phyloP scores from a whole-genome alignment of 2,888 invertebrate species.

The Hemistola chrysoprasaria region DNA sequence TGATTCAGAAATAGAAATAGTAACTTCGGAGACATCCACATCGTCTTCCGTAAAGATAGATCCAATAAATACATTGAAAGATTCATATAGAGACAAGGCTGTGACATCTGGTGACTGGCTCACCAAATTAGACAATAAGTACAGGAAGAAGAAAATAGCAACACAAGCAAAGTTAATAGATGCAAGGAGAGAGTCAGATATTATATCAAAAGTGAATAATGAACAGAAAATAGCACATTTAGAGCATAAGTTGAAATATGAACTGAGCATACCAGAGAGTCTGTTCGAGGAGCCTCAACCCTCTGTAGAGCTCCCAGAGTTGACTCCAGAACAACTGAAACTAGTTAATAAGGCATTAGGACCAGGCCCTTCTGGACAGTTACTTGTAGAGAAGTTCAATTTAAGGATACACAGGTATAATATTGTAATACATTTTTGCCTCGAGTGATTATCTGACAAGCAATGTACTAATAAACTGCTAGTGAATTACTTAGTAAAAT shows the following conservation, averaged over 20 bases:
- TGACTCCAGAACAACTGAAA: slow-evolving; percentile 86
- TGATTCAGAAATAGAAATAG: slow-evolving; percentile 70
- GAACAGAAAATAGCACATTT: slow-evolving; percentile 68
- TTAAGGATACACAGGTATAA: slow-evolving; percentile 71
- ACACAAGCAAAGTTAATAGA: slow-evolving; percentile 70
- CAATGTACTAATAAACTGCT: too few relatives aligned
- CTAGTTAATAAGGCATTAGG: slow-evolving; percentile 82
- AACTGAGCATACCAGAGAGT: slow-evolving; percentile 76
- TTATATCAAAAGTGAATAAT: slow-evolving; percentile 71
- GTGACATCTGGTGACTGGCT: slow-evolving; percentile 80
- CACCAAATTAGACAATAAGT: slow-evolving; percentile 69
- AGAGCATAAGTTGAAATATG: slow-evolving; percentile 68
- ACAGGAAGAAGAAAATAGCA: slow-evolving; percentile 62
- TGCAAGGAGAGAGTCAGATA: slow-evolving; percentile 69
- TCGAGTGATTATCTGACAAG: too few relatives aligned
- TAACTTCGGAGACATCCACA: slow-evolving; percentile 66
- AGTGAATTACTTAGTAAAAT: too few relatives aligned
- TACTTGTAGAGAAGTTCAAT: slow-evolving; percentile 83
- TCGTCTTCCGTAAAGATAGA: slow-evolving; percentile 62
- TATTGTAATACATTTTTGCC: background rate
- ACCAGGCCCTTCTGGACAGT: slow-evolving; percentile 83
- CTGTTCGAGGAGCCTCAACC: slow-evolving; percentile 70
- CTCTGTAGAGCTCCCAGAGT: slow-evolving; percentile 75
- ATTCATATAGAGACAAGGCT: slow-evolving; percentile 75
- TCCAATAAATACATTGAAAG: slow-evolving; percentile 81